These are phyloP conservation scores for Labrus mixtus DNA, from an alignment of 2,113 vertebrate species.

Conservation along the genomic window DNA sequence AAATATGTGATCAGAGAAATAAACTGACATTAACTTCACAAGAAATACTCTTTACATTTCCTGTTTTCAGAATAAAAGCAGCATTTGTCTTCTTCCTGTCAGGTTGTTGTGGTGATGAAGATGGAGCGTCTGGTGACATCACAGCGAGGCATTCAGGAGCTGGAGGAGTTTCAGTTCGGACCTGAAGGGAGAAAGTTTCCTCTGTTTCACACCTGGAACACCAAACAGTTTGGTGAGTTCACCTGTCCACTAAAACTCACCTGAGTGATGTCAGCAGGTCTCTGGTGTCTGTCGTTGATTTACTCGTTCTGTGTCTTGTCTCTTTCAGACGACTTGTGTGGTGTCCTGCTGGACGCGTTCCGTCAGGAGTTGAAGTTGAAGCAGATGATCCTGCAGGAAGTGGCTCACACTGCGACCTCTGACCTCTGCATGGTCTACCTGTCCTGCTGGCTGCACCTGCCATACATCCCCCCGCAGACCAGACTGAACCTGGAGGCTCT, in stretches of 20 bases:
- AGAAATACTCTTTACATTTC: no score
- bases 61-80: no score
- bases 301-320: not conserved
- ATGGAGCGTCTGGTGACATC: slow-evolving; percentile 90
- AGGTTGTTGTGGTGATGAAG: slow-evolving; percentile 81
- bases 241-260: not conserved
- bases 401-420: slow-evolving; percentile 85
- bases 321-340: slow-evolving; percentile 83
- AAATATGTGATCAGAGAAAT: no score
- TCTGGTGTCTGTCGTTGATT: not conserved
- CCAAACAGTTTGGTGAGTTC: slow-evolving; percentile 87
- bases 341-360: slow-evolving; percentile 85
- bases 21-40: no score
- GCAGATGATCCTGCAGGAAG: slow-evolving; percentile 82
- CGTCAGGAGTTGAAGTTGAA: slow-evolving; percentile 89
- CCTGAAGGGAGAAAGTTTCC: slow-evolving; percentile 67
- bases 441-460: slow-evolving; percentile 95
- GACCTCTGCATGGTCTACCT: slow-evolving; percentile 90
- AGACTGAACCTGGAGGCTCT: slow-evolving; percentile 88
- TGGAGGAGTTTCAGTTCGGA: slow-evolving; percentile 87
- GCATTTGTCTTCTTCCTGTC: not conserved
- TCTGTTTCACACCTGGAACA: slow-evolving; percentile 91
- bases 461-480: slow-evolving; percentile 84
- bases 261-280: not conserved
- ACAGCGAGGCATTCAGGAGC: slow-evolving; percentile 87